These are phyloP conservation scores for Actias luna DNA, from an alignment of 2,888 invertebrate genomes.

Conservation along the genomic window DNA sequence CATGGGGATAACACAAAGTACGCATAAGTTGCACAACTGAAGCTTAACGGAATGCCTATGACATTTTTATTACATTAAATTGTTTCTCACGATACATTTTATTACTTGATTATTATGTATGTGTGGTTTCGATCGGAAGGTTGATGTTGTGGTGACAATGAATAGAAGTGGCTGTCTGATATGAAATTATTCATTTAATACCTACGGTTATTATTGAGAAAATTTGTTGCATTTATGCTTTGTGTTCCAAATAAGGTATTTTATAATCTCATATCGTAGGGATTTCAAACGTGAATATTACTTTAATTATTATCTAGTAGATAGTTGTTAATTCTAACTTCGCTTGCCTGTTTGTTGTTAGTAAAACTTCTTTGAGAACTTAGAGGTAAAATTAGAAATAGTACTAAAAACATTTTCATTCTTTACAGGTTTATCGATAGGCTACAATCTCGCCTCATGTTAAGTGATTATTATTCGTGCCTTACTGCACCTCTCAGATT, in stretches of 20 bases:
- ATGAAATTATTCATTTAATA: background rate
- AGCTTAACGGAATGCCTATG: conserved; percentile 50
- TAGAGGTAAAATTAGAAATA: too few species aligned
- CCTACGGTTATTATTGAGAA: background rate
- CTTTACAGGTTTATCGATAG: too few species aligned
- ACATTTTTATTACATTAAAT: conserved; percentile 68
- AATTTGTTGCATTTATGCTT: background rate
- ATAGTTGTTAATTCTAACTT: too few species aligned
- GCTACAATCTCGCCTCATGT: too few species aligned
- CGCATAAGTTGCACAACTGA: conserved; percentile 36
- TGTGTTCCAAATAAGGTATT: background rate
- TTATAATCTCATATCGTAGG: background rate
- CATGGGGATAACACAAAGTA: conserved; percentile 27
- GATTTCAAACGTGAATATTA: background rate
- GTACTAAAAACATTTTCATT: too few species aligned
- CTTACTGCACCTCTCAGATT: too few species aligned
- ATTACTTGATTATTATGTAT: conserved; percentile 18
- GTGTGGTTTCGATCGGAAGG: conserved; percentile 13
- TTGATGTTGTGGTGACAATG: conserved; percentile 2
- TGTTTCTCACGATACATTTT: conserved; percentile 64
- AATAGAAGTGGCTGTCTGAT: conserved; percentile 1
- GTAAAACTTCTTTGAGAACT: too few species aligned
- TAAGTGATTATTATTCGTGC: too few species aligned
- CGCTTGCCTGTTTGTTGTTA: too few species aligned
- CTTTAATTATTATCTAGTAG: too few species aligned